Evolutionary conservation across 2,888 invertebrate genomes (phyloP), one percentile per base, ranked within the genome.

Genomic region (Cremastinae sp.): DNA sequence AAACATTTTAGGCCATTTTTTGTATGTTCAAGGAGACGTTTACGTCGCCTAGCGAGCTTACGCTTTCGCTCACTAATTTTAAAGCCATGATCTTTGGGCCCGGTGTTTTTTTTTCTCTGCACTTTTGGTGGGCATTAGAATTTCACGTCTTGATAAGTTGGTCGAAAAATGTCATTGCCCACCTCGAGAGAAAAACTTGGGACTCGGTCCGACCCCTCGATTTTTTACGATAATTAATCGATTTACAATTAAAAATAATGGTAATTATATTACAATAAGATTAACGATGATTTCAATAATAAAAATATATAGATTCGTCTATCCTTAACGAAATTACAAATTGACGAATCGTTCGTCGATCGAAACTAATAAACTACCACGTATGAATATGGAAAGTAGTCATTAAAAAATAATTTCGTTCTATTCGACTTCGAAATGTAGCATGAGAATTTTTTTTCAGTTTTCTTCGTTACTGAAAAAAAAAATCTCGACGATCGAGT

Each of bases 31-130:
- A 10, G 12, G 49, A 16, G 38, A 20, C n/a, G n/a, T n/a, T 1
- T 7, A 54, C 54, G 49, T 62, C 22, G 66, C 38, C 9, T 9
- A 38, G 20, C 18, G 53, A n/a, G n/a, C 8, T 47, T 14, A n/a
- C 28, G n/a, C 54, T 61, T 18, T 16, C 41, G 59, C 18, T 58
- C 64, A 34, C 69, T 16, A 12, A 49, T 61, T 62, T 78, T 75
- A 80, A 79, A 79, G 72, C 78, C 75, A 71, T 74, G 70, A 72
- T 80, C 66, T 79, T 78, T 79, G 78, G 77, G 77, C 47, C 61
- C 72, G 61, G 53, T 51, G 49, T 53, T 69, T 71, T 41, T 47
- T 22, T 10, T 22, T 28, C 38, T 14, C 1, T 51, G 7, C 38
- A 41, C 10, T 0, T 36, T 38, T n/a, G 18, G 20, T 18, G 28